phyloP scores from a whole-genome alignment of 2,888 invertebrate species.

The Pandemis cinnamomeana region DNA sequence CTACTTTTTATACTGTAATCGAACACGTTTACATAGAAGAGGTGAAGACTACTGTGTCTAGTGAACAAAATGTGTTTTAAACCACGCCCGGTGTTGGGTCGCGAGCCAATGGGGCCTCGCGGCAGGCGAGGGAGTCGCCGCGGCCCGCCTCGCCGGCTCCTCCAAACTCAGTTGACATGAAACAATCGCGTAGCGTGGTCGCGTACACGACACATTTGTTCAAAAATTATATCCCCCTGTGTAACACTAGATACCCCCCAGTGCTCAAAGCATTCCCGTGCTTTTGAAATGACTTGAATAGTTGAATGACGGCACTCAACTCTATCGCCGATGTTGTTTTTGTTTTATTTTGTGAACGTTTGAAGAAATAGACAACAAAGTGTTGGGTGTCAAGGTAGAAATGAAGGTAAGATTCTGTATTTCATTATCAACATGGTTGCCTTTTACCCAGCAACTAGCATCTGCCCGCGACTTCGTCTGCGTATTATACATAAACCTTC shows the following conservation, averaged over 20 bases:
- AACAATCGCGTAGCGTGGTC: conserved; percentile 60
- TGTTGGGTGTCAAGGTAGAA: conserved; percentile 73
- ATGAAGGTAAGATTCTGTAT: conserved; percentile 70
- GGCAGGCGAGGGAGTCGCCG: conserved; percentile 44
- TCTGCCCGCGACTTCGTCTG: no score
- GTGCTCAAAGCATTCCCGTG: conserved; percentile 32
- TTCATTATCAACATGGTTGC: neutral
- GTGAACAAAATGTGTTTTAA: conserved; percentile 43
- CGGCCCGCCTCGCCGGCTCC: conserved; percentile 44
- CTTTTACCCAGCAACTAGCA: neutral
- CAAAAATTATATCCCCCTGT: conserved; percentile 29
- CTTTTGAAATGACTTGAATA: conserved; percentile 53
- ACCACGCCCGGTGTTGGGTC: conserved; percentile 48
- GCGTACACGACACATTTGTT: conserved; percentile 47
- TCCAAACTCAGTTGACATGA: conserved; percentile 60
- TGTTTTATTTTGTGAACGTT: conserved; percentile 62
- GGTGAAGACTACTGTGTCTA: conserved; percentile 44
- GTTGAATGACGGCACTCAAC: conserved; percentile 51
- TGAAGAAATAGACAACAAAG: conserved; percentile 59
- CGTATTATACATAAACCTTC: no score
- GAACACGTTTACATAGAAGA: conserved; percentile 58
- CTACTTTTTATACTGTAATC: conserved; percentile 50
- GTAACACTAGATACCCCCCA: conserved; percentile 19
- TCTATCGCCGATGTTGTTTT: conserved; percentile 51
- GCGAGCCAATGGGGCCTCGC: conserved; percentile 55